Evolutionary conservation across 2,797 vertebrate genomes (phyloP).

Genomic region (Heliangelus exortis): DNA sequence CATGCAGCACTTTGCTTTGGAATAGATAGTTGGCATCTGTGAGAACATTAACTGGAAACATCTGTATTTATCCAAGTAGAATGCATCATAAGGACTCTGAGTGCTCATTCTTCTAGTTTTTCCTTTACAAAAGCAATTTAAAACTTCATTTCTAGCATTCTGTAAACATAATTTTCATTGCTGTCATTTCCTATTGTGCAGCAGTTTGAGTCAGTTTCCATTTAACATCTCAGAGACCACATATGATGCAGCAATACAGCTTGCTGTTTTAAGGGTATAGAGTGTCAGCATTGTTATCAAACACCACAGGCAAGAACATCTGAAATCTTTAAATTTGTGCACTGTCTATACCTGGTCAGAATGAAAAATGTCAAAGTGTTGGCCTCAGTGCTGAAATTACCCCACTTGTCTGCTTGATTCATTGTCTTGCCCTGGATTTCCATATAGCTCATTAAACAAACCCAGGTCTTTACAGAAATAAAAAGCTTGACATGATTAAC

Average conservation of each 20-base stretch:
- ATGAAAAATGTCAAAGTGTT: not conserved
- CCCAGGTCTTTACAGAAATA: not conserved
- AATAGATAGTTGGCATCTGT: not conserved
- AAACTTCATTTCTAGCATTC: not conserved
- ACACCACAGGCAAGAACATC: not conserved
- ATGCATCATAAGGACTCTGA: not conserved
- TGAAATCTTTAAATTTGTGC: not conserved
- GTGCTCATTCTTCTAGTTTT: not conserved
- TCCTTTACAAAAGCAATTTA: not conserved
- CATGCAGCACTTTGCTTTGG: not conserved
- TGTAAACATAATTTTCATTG: not conserved
- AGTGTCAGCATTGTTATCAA: not conserved
- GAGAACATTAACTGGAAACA: not conserved
- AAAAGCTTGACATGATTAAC: conserved; percentile 14
- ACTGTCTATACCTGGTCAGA: not conserved
- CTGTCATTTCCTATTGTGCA: not conserved
- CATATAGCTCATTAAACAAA: conserved; percentile 13
- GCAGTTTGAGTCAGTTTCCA: not conserved
- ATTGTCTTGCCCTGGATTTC: not conserved
- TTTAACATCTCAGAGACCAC: not conserved
- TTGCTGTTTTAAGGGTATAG: not conserved
- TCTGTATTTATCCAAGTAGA: not conserved
- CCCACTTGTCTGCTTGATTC: not conserved
- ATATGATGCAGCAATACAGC: not conserved
- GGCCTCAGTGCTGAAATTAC: not conserved